Evolutionary conservation across 2,888 invertebrate genomes (phyloP), one percentile per base, ranked within the genome.

Genomic region (Hyalella azteca): DNA sequence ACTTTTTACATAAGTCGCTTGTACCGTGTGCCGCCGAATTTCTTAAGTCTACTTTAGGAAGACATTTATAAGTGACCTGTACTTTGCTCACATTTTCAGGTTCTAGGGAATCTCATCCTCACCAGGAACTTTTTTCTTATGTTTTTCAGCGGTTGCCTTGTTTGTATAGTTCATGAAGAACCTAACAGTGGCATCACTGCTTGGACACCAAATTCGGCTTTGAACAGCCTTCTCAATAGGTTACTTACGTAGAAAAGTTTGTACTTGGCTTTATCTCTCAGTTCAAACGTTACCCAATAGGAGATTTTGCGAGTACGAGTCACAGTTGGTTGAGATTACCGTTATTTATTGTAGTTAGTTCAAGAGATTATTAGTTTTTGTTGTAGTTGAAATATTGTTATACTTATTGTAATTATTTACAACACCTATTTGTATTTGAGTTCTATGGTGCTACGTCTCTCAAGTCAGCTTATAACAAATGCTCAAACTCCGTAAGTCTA

Each of bases 301-400:
- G 29, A 54, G 54, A 54, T 54, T 66, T 7, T 66, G 36, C 36
- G 29, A 66, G 66, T 66, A 66, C 66, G 66, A 66, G 66, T 66
- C 66, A 66, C 66, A 32, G 32, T 36, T 66, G 66, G 36, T 66
- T 66, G 36, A 66, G 66, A 32, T 66, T 66, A 66, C 36, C 36
- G 32, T 66, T 66, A 66, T 66, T 66, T 66, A 66, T 66, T 66
- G 66, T 66, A 66, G 66, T 66, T 66, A 66, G 66, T 66, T 66
- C 36, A 66, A 66, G 66, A 66, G 66, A 66, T 66, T 66, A 66
- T 66, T 66, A 66, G 66, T 66, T 66, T 66, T 66, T 66, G 66
- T 66, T 66, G 66, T 66, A 66, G 66, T 66, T 66, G 66, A 66
- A 36, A 66, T 66, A 36, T 66, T 66, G 66, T 66, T 66, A 66